These are phyloP conservation scores for Phataginus tricuspis DNA, from an alignment of 2,797 vertebrate species.

Conservation along the genomic window DNA sequence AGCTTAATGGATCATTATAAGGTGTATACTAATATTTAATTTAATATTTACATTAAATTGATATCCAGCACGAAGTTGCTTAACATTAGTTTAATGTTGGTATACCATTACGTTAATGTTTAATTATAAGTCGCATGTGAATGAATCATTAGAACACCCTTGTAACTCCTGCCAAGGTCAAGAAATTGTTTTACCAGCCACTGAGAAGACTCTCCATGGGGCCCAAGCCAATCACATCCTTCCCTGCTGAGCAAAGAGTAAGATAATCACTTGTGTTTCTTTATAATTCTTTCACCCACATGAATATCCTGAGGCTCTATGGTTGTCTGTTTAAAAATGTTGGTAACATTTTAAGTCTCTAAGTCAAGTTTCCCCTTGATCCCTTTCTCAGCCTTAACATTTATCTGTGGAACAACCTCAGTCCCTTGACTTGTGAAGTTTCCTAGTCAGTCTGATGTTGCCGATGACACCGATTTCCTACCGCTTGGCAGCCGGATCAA, in stretches of 20 bases:
- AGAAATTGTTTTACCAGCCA: neutral
- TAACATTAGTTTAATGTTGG: neutral
- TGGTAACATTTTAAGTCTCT: neutral
- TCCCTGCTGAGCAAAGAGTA: neutral
- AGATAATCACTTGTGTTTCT: neutral
- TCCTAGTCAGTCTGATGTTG: neutral
- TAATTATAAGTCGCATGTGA: neutral
- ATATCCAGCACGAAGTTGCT: neutral
- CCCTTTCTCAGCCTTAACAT: neutral
- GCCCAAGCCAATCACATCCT: no score
- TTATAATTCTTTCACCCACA: neutral
- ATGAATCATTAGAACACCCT: neutral
- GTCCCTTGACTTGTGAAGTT: neutral
- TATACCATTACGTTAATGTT: neutral
- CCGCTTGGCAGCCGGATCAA: neutral
- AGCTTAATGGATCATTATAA: neutral
- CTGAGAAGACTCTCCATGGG: neutral
- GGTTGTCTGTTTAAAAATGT: neutral
- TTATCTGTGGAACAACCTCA: neutral
- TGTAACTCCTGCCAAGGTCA: neutral
- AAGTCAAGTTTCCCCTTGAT: neutral
- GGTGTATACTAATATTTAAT: neutral
- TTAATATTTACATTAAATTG: neutral
- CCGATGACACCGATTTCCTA: neutral
- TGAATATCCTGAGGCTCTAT: neutral